phyloP scores from a whole-genome alignment of 2,113 vertebrate species.

The Galbula dea region DNA sequence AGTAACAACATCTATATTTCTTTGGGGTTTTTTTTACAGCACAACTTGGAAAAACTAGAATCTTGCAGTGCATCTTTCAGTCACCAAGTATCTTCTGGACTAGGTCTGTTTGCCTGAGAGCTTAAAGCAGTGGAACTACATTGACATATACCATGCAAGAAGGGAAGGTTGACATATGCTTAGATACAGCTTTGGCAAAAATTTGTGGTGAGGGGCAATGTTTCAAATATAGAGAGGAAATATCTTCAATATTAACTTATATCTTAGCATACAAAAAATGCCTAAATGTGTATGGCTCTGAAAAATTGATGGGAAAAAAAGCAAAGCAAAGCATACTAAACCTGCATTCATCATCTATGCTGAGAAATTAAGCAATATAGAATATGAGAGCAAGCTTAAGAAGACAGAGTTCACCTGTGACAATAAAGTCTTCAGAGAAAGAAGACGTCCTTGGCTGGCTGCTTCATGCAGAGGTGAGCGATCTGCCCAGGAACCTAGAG shows the following conservation, averaged over 20 bases:
- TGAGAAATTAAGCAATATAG: neutral
- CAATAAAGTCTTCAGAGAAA: conserved; percentile 88
- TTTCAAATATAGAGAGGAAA: neutral
- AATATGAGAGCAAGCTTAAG: conserved; percentile 6
- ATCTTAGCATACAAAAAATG: neutral
- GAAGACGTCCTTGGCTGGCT: conserved; percentile 91
- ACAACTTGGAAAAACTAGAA: neutral
- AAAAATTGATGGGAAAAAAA: neutral
- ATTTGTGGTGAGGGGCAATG: neutral
- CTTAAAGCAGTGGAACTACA: neutral
- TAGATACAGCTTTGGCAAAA: neutral
- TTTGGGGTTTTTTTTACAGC: neutral
- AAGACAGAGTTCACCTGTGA: conserved; percentile 80
- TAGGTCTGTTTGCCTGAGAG: neutral
- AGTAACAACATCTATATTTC: neutral
- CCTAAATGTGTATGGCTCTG: neutral
- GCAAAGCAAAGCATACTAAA: neutral
- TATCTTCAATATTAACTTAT: neutral
- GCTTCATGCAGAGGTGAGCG: conserved; percentile 93
- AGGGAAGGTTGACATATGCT: neutral
- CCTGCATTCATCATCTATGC: neutral
- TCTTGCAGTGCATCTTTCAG: neutral
- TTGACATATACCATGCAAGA: neutral
- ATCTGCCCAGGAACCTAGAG: conserved; percentile 91
- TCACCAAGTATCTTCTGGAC: neutral